These are phyloP conservation scores for Upupa epops DNA, from an alignment of 2,113 vertebrate genomes.

Conservation along the genomic window DNA sequence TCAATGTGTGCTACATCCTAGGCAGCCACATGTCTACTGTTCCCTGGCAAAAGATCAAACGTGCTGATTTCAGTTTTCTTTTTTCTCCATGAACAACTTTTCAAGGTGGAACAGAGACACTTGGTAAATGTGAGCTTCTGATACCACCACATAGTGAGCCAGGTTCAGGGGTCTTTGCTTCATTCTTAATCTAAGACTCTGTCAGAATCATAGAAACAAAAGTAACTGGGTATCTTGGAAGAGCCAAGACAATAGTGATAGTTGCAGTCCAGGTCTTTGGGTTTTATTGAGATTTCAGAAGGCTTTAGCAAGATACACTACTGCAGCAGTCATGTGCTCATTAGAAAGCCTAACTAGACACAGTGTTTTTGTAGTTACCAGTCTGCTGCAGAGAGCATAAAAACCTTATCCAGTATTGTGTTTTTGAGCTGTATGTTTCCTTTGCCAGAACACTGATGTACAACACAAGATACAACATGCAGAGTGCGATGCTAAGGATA, in stretches of 20 bases:
- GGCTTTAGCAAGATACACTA: background rate
- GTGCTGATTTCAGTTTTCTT: background rate
- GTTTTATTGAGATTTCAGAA: background rate
- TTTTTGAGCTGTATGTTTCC: background rate
- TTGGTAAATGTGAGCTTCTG: background rate
- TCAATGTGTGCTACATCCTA: background rate
- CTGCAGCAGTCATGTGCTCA: background rate
- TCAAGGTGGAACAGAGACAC: background rate
- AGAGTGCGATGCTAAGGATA: background rate
- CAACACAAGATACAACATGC: background rate
- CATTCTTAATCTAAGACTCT: background rate
- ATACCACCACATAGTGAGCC: background rate
- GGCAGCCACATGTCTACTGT: background rate
- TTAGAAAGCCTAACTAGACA: background rate
- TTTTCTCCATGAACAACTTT: background rate
- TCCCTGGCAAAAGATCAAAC: background rate
- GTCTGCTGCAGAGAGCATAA: background rate
- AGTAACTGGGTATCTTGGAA: background rate
- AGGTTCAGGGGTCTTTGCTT: background rate
- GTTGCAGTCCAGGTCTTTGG: background rate
- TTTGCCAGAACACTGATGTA: background rate
- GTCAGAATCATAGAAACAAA: background rate
- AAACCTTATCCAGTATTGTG: background rate
- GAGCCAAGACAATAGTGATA: background rate
- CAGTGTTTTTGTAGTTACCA: background rate